Evolutionary conservation across 1,140 invertebrate genomes (phyloP).

Genomic region (Drosophila murphyi): DNA sequence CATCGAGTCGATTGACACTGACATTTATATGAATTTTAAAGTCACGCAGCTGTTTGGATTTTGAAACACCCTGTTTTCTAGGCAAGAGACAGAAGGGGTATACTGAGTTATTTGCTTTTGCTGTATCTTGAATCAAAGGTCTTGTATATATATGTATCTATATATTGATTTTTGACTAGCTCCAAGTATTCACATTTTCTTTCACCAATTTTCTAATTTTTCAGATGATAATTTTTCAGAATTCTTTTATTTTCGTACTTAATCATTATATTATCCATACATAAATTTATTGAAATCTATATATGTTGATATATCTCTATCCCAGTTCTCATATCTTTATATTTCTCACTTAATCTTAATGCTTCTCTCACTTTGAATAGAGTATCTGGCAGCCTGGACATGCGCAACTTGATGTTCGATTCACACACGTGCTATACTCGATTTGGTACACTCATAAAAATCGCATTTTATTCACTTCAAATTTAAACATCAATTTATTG

Average conservation of each 20-base stretch:
- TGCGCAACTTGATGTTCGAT: background rate
- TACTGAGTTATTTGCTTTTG: too few species aligned
- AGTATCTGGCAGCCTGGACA: background rate
- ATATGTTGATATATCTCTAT: background rate
- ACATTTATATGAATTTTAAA: constrained; percentile 35
- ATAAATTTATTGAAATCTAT: too few species aligned
- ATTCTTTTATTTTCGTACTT: too few species aligned
- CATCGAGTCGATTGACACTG: constrained; percentile 34
- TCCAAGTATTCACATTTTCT: too few species aligned
- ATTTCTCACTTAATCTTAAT: background rate
- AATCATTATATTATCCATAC: too few species aligned
- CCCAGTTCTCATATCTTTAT: background rate
- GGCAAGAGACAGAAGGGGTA: too few species aligned
- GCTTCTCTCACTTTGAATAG: too few species aligned
- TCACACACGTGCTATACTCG: background rate
- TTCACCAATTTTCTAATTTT: background rate
- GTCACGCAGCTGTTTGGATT: background rate
- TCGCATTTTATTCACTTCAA: background rate
- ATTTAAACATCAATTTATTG: background rate
- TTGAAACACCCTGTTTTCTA: background rate
- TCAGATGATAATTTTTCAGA: too few species aligned
- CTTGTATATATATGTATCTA: too few species aligned
- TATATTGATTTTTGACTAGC: too few species aligned
- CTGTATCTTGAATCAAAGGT: too few species aligned
- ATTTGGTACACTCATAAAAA: background rate